phyloP scores from a whole-genome alignment of 2,113 vertebrate genomes.

The Crotalus helleri region DNA sequence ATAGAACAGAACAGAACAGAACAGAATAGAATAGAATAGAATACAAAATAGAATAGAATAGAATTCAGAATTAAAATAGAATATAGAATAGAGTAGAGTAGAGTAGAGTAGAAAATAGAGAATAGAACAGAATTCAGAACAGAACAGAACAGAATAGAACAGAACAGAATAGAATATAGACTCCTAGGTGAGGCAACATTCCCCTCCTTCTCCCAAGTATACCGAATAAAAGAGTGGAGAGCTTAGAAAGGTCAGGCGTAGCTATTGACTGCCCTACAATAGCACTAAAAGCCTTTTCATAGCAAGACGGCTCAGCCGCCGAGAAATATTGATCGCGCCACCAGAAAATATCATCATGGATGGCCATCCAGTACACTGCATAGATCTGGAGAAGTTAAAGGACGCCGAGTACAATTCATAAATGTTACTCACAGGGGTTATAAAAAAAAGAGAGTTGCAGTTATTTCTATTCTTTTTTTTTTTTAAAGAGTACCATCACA shows the following conservation, averaged over 20 bases:
- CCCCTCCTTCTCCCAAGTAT: slow-evolving; percentile 23
- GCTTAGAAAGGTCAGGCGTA: slow-evolving; percentile 56
- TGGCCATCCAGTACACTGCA: slow-evolving; percentile 22
- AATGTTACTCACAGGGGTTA: slow-evolving; percentile 18
- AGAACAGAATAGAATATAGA: neutral
- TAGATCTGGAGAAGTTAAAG: slow-evolving; percentile 31
- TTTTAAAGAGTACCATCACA: neutral
- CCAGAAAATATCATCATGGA: slow-evolving; percentile 38
- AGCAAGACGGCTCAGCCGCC: slow-evolving; percentile 50
- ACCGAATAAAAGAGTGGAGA: slow-evolving; percentile 23
- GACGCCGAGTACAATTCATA: slow-evolving; percentile 22
- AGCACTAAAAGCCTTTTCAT: slow-evolving; percentile 57
- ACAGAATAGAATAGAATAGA: too few species aligned
- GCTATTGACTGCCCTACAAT: slow-evolving; percentile 54
- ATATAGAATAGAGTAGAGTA: too few species aligned
- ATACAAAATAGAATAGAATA: too few species aligned
- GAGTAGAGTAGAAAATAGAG: too few species aligned
- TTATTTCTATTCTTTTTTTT: neutral
- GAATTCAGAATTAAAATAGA: too few species aligned
- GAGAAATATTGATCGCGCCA: slow-evolving; percentile 46
- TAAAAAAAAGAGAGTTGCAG: neutral
- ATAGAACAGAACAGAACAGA: too few species aligned
- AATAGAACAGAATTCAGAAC: too few species aligned
- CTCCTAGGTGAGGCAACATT: neutral
- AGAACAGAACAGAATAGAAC: too few species aligned